Evolutionary conservation across 2,113 vertebrate species (phyloP).

Genomic region (Phodopus roborovskii): DNA sequence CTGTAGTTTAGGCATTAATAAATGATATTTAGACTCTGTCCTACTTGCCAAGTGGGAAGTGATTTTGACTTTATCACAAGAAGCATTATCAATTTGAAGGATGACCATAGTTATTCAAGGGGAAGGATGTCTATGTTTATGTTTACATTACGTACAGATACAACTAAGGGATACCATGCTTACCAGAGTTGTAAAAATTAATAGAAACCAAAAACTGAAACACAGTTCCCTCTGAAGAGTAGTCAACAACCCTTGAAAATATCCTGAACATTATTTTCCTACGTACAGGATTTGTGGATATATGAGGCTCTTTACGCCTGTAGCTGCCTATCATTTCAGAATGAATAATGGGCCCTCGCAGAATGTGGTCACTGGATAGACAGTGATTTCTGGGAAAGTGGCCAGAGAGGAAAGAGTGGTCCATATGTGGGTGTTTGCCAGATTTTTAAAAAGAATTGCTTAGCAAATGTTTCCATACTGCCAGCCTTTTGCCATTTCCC

Average conservation of each 20-base stretch:
- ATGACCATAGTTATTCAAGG: neutral
- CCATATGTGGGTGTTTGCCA: neutral
- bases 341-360: neutral
- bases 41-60: neutral
- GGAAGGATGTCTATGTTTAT: neutral
- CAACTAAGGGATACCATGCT: neutral
- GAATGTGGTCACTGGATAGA: neutral
- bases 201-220: neutral
- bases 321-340: neutral
- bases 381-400: conserved; percentile 42
- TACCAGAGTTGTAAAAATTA: neutral
- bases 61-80: neutral
- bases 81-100: neutral
- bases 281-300: neutral
- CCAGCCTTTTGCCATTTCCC: neutral
- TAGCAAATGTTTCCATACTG: conserved; percentile 15
- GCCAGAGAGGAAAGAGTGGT: conserved; percentile 38
- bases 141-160: neutral
- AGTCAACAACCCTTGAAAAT: neutral
- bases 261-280: neutral
- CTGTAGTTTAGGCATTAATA: neutral
- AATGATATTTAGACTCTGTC: neutral
- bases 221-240: neutral
- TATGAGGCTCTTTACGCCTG: neutral
- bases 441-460: conserved; percentile 1